Base-by-base conservation (phyloP, 2,113 vertebrate genomes). In the Xiphophorus couchianus region DNA sequence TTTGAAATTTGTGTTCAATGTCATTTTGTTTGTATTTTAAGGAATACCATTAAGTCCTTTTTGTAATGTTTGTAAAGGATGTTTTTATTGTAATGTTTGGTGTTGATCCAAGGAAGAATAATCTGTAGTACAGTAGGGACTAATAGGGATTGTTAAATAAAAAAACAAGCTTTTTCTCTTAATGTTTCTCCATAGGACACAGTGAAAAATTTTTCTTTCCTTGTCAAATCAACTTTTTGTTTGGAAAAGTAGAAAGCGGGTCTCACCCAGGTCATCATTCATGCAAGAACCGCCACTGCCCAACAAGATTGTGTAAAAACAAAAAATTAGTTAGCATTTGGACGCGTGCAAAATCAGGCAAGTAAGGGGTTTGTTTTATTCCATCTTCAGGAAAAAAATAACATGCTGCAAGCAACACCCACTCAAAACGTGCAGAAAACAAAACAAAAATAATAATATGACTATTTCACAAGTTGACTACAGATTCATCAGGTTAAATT, bases 341-440 rank as follows among this genome's bases (percentile, higher is more conserved):
- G 91, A 92, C 88, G 68, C 27, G 28, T 66, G 62, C 65, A 63
- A n/a, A 28, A 60, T 73, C 78, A 86, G 66, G 77, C 74, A 88
- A 80, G 80, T 72, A 69, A 70, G 76, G 81, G 73, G 76, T 89
- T 92, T 92, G 84, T 78, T 84, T 89, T 82, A 80, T 82, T 89
- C 69, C 84, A 87, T 84, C 87, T 29, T 69, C 0, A 19, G 22
- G 29, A 28, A 62, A 22, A 12, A 13, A 29, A 73, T 58, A 71
- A 22, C 86, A 84, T 85, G 87, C 85, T 80, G 58, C 78, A 77
- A 48, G 65, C 62, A 65, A 76, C 70, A 77, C 2, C 58, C n/a
- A 78, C 17, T 64, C 35, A 73, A 75, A 71, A 31, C 33, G 29
- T 44, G 27, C 29, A 64, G 2, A 63, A 70, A 85, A 66, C 66